Percentiles rank a stretch among this genome's conserved stretches.
phyloP scores from a whole-genome alignment of 2,888 invertebrate genomes.

The Agrochola litura region DNA sequence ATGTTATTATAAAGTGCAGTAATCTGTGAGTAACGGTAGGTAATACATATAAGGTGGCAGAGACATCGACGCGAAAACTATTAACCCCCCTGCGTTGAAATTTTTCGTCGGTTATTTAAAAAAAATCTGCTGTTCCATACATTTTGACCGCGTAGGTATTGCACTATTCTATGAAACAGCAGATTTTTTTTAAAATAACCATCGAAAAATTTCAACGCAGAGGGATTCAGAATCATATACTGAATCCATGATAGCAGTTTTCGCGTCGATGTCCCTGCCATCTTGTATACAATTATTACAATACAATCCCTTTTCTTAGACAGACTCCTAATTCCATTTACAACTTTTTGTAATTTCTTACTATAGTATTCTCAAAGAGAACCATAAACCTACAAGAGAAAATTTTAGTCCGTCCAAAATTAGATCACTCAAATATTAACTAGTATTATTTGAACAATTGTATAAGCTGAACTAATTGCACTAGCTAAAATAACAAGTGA shows the following conservation, averaged over 20 bases:
- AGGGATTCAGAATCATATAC: no score
- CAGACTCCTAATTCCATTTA: no score
- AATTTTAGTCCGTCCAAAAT: conserved; percentile 54
- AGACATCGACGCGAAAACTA: no score
- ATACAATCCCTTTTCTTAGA: neutral
- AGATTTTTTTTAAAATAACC: no score
- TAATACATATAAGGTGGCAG: neutral
- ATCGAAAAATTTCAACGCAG: no score
- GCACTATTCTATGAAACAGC: no score
- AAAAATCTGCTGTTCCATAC: no score
- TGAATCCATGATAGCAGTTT: no score
- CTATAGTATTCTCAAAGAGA: neutral
- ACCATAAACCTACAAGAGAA: neutral
- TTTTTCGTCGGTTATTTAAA: no score
- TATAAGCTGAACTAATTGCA: conserved; percentile 61
- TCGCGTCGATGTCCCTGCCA: no score
- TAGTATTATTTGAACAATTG: conserved; percentile 69
- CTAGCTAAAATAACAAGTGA: conserved; percentile 62
- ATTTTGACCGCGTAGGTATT: no score
- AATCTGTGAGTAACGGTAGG: neutral
- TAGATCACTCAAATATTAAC: conserved; percentile 71
- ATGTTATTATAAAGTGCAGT: neutral
- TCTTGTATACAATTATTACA: neutral
- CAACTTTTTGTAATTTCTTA: neutral
- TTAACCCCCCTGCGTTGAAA: no score